Evolutionary conservation across 2,888 invertebrate genomes (phyloP), one percentile per base, ranked within the genome.

Genomic region (Vesta saturnalis): DNA sequence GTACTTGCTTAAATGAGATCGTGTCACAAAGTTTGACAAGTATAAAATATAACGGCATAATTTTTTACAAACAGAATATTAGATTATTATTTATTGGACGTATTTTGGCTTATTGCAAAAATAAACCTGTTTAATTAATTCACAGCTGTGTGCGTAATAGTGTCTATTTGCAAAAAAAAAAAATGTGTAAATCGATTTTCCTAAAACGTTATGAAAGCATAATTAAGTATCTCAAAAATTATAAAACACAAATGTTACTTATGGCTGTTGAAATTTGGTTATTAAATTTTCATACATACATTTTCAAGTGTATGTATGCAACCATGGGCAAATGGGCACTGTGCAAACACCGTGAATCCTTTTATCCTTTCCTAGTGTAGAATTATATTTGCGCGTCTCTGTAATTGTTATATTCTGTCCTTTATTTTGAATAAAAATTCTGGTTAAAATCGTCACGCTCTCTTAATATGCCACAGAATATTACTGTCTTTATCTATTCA

Each of bases 401-500:
- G n/a, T 57, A 47, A 43, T 67, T 66, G 54, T 22, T 56, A 60
- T 56, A 57, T 61, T 61, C 55, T 19, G 47, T 58, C 63, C 19
- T 46, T 59, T 49, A 23, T 55, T 57, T 47, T 59, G 46, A 46
- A 47, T 55, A 67, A 67, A 67, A 67, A 64, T 60, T 60, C 35
- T 60, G 56, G 54, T 18, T n/a, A 57, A 61, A 60, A 64, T 49
- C 60, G 60, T 60, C 60, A 64, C 56, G 60, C 39, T 61, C 60
- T 56, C 61, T 69, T 69, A 61, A 23, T 19, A 55, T 61, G 60
- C 58, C 61, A 43, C 35, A 60, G 21, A 62, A 60, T 64, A 58
- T 23, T 61, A 60, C 60, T 57, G 55, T 65, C 64, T 54, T 69
- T 69, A 64, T 69, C 64, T 65, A 55, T 46, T 49, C 55, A 55